A percentile compares a stretch with the other conserved stretches of the same genome.
Evolutionary conservation across 2,797 vertebrate species (phyloP).

Genomic region (Catharus ustulatus): DNA sequence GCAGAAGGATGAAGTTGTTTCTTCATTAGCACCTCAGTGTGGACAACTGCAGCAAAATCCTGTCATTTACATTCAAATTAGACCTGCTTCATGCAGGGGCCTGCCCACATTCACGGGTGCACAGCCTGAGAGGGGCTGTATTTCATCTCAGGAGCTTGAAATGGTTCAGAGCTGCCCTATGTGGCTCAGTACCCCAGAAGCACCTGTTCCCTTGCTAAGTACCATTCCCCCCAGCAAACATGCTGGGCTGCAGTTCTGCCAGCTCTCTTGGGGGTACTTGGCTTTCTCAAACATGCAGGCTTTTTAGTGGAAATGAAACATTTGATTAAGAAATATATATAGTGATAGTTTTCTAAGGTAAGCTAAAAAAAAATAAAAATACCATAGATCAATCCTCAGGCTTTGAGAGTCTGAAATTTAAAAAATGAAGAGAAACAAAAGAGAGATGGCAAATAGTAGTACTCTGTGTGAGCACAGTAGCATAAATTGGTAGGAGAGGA

Average conservation of each 20-base stretch:
- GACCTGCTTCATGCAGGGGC: neutral
- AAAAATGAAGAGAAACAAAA: neutral
- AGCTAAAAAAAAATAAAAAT: neutral
- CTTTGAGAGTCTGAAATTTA: neutral
- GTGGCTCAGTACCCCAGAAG: neutral
- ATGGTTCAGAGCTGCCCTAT: neutral
- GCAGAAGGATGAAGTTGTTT: neutral
- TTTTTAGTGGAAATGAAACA: neutral
- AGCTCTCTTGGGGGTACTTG: neutral
- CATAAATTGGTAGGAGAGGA: neutral
- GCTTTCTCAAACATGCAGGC: neutral
- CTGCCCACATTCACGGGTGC: neutral
- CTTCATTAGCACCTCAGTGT: conserved; percentile 50
- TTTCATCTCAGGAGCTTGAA: neutral
- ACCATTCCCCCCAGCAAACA: neutral
- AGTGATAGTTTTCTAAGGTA: neutral
- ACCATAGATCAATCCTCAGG: neutral
- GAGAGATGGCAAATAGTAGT: neutral
- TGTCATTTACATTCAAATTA: neutral
- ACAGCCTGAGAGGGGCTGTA: neutral
- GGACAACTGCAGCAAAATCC: conserved; percentile 9
- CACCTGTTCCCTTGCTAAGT: neutral
- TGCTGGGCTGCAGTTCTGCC: neutral
- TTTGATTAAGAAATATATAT: neutral
- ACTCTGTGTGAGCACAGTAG: neutral